These are phyloP conservation scores for Metacarcinus magister DNA, from an alignment of 2,888 invertebrate species.

Conservation along the genomic window DNA sequence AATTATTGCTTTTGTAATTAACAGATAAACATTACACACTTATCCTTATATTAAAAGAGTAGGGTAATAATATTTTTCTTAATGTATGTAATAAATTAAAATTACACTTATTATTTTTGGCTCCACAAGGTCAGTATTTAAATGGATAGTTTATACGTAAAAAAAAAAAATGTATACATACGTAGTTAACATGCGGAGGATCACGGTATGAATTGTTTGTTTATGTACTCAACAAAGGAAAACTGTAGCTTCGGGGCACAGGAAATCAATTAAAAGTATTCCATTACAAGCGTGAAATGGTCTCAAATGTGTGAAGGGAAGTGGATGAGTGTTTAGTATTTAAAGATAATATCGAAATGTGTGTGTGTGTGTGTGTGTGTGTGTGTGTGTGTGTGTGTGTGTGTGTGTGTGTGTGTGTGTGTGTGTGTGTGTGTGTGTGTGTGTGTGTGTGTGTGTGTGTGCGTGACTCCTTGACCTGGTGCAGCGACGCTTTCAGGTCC, in stretches of 20 bases:
- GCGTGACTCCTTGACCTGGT: neutral
- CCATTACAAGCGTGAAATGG: neutral
- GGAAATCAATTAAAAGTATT: neutral
- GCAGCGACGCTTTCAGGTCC: neutral
- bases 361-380: neutral
- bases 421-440: too few species aligned
- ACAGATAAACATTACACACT: neutral
- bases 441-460: too few species aligned
- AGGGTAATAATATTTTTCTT: neutral
- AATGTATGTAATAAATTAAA: neutral
- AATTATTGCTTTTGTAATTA: neutral
- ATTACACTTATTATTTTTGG: neutral
- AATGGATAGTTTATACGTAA: neutral
- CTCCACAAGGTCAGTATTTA: neutral
- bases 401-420: neutral
- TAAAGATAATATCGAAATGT: neutral
- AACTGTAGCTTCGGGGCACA: neutral
- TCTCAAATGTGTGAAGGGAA: neutral
- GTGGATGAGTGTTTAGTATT: neutral
- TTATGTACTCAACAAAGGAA: neutral
- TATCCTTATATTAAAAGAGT: neutral
- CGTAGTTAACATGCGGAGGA: neutral
- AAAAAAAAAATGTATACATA: neutral
- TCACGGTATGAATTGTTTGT: neutral
- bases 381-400: constrained; percentile 2